phyloP scores from a whole-genome alignment of 2,888 invertebrate species.

The Sesamia inferens region DNA sequence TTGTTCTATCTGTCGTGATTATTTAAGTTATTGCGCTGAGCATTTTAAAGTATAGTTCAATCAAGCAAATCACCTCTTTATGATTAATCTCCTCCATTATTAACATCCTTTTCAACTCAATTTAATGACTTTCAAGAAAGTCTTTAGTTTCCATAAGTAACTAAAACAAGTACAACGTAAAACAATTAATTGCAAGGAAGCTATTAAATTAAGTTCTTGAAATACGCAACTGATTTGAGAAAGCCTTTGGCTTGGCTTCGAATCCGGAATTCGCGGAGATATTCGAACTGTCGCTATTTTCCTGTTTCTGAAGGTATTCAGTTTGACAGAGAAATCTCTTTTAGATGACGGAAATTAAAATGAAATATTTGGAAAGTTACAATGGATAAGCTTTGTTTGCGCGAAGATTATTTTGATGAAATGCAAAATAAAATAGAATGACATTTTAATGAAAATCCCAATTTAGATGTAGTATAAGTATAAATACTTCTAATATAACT shows the following conservation, averaged over 20 bases:
- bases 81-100: background rate
- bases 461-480: background rate
- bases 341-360: constrained; percentile 42
- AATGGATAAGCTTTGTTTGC: constrained; percentile 13
- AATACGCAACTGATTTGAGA: constrained; percentile 53
- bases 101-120: constrained; percentile 16
- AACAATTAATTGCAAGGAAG: constrained; percentile 51
- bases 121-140: background rate
- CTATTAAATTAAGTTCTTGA: constrained; percentile 37
- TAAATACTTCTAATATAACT: background rate
- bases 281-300: constrained; percentile 43
- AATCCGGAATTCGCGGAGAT: constrained; percentile 50
- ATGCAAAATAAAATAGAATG: background rate
- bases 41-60: background rate
- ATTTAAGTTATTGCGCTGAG: background rate
- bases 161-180: constrained; percentile 27
- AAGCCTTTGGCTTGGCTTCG: constrained; percentile 41
- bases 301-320: constrained; percentile 35
- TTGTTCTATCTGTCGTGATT: background rate
- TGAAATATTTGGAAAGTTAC: constrained; percentile 29
- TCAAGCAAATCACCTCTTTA: background rate
- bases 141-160: constrained; percentile 23
- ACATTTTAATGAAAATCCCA: background rate
- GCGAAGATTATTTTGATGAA: constrained; percentile 1
- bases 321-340: constrained; percentile 33